These are phyloP conservation scores for Phymastichus coffea DNA, from an alignment of 1,140 invertebrate species.

Conservation along the genomic window DNA sequence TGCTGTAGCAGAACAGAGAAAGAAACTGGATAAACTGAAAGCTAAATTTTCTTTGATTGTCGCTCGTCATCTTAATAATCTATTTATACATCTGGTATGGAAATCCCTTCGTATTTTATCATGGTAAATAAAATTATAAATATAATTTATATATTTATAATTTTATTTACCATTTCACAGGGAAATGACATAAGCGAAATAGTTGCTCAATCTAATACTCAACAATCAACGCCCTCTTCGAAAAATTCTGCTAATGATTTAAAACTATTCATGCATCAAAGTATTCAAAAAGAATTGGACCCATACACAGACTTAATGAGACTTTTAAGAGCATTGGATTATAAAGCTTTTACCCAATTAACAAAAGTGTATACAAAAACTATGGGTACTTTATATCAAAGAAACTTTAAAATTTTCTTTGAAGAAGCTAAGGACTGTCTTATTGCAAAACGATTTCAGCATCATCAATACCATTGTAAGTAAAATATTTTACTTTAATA, in stretches of 20 bases:
- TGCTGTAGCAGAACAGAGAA: slow-evolving; percentile 86
- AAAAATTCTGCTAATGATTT: slow-evolving; percentile 59
- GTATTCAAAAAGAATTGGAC: slow-evolving; percentile 79
- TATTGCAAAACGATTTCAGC: slow-evolving; percentile 45
- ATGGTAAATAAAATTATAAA: slow-evolving; percentile 27
- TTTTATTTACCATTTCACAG: slow-evolving; percentile 45
- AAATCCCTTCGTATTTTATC: too few species aligned
- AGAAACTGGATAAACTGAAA: slow-evolving; percentile 79
- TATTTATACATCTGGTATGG: slow-evolving; percentile 85
- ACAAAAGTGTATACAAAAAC: slow-evolving; percentile 77
- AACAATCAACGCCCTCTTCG: slow-evolving; percentile 1
- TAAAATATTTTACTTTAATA: slow-evolving; percentile 1
- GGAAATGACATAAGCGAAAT: slow-evolving; percentile 69
- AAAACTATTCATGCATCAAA: slow-evolving; percentile 72
- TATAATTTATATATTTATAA: slow-evolving; percentile 3
- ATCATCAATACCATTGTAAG: slow-evolving; percentile 31
- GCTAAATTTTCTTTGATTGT: slow-evolving; percentile 83
- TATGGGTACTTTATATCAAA: slow-evolving; percentile 81
- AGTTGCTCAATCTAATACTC: background rate
- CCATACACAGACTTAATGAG: slow-evolving; percentile 88
- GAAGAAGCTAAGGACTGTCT: slow-evolving; percentile 69
- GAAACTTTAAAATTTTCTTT: slow-evolving; percentile 78
- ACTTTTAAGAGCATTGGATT: slow-evolving; percentile 84
- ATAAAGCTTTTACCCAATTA: slow-evolving; percentile 76
- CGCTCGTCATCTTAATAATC: slow-evolving; percentile 85